These are phyloP conservation scores for Globia sparganii DNA, from an alignment of 2,888 invertebrate genomes.

Conservation along the genomic window DNA sequence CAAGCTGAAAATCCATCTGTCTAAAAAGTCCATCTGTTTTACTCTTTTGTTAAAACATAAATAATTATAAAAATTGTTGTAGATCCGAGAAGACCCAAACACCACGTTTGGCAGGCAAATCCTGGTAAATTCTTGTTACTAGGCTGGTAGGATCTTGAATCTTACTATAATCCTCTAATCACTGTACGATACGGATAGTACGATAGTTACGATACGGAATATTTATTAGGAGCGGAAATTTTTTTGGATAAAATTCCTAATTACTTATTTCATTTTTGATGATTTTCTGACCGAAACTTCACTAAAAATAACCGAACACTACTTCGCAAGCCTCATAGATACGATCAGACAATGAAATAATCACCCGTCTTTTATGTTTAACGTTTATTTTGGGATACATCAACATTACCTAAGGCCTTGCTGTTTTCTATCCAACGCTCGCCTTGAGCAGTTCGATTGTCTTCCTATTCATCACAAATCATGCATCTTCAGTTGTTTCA, in stretches of 20 bases:
- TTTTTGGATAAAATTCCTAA: not conserved
- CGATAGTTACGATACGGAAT: not conserved
- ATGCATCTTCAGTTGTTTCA: constrained; percentile 54
- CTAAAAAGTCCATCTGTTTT: not conserved
- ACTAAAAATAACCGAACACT: not conserved
- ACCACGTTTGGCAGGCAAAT: not conserved
- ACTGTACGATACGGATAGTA: no score
- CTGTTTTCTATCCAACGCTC: constrained; percentile 71
- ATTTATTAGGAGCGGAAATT: not conserved
- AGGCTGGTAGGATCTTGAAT: not conserved
- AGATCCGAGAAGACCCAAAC: not conserved
- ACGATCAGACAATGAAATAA: constrained; percentile 73
- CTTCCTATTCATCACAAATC: constrained; percentile 67
- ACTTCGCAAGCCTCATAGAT: not conserved
- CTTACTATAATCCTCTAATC: not conserved
- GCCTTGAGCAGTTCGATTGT: constrained; percentile 72
- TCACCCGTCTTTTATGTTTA: constrained; percentile 69
- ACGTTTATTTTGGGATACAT: constrained; percentile 71
- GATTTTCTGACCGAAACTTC: not conserved
- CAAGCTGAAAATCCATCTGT: not conserved
- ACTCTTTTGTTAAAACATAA: no score
- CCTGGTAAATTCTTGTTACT: not conserved
- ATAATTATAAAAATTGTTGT: no score
- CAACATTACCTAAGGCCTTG: constrained; percentile 63
- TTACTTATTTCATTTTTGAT: not conserved